Percentiles rank a stretch among this genome's conserved stretches.
Conservation (phyloP, 2,113 vertebrate species). For the Atractosteus spatula region DNA sequence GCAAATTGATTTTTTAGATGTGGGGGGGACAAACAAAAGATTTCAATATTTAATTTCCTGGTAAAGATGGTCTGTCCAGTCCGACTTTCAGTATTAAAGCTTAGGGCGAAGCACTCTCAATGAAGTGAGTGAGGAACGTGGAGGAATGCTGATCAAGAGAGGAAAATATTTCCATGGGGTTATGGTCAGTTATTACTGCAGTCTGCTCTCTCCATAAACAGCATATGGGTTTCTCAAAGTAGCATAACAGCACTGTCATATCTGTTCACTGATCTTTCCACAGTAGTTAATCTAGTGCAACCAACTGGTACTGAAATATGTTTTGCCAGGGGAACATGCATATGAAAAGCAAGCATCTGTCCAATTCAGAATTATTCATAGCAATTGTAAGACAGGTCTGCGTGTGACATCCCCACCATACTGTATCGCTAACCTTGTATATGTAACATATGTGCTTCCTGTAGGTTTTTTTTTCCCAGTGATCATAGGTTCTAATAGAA, state of each 20-base stretch:
- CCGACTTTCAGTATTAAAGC: too few relatives aligned
- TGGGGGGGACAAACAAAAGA: too few relatives aligned
- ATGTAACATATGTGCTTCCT: neutral
- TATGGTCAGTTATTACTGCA: neutral
- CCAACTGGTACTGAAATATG: constrained; percentile 14
- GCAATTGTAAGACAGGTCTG: neutral
- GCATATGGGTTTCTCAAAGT: constrained; percentile 14
- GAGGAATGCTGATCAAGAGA: neutral
- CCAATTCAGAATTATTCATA: neutral
- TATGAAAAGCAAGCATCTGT: constrained; percentile 11
- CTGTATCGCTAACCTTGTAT: neutral
- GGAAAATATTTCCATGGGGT: neutral
- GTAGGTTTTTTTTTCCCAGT: neutral
- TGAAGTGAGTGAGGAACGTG: neutral
- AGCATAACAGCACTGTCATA: constrained; percentile 8
- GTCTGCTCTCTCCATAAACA: neutral
- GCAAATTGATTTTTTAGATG: too few relatives aligned
- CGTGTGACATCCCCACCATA: neutral
- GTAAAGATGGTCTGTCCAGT: too few relatives aligned
- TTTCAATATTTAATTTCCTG: too few relatives aligned
- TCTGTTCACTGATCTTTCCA: neutral
- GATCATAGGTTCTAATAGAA: too few relatives aligned
- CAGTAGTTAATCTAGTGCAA: constrained; percentile 15
- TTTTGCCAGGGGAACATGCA: constrained; percentile 16
- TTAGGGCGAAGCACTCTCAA: too few relatives aligned